Percentiles rank a stretch among this genome's conserved stretches.
phyloP scores from a whole-genome alignment of 2,797 vertebrate genomes.

The Limosa lapponica region DNA sequence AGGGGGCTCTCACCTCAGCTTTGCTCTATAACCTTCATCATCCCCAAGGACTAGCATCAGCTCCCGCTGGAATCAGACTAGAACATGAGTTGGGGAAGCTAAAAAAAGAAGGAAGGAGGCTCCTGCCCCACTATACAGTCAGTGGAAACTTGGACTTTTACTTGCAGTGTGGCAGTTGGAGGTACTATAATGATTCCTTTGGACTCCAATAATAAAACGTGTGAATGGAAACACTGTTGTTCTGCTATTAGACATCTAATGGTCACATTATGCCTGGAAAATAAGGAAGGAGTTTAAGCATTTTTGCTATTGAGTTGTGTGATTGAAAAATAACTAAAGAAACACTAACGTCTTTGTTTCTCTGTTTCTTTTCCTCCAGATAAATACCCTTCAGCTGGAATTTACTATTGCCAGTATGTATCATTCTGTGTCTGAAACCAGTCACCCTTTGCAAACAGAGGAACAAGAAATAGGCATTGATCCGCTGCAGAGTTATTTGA shows the following conservation, averaged over 20 bases:
- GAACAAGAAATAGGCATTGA: conserved; percentile 95
- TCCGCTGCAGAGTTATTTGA: conserved; percentile 88
- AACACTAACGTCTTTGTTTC: background rate
- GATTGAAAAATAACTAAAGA: background rate
- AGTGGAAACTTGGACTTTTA: background rate
- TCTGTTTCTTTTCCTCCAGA: conserved; percentile 38
- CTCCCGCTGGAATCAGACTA: background rate
- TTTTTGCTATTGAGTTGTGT: background rate
- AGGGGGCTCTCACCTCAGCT: background rate
- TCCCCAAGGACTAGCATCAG: background rate
- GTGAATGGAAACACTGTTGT: background rate
- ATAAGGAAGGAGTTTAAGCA: background rate
- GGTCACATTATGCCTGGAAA: background rate
- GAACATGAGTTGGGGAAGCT: background rate
- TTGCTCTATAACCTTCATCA: background rate
- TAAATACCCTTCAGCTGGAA: background rate
- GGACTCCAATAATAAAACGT: background rate
- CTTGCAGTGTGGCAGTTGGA: background rate
- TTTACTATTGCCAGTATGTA: conserved; percentile 83
- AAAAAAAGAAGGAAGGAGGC: background rate
- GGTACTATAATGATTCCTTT: background rate
- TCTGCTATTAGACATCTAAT: background rate
- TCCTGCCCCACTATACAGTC: background rate
- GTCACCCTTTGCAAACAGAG: conserved; percentile 92
- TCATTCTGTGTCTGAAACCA: conserved; percentile 90